Base-by-base conservation (phyloP, 2,113 vertebrate species). In the Pelusios castaneus region DNA sequence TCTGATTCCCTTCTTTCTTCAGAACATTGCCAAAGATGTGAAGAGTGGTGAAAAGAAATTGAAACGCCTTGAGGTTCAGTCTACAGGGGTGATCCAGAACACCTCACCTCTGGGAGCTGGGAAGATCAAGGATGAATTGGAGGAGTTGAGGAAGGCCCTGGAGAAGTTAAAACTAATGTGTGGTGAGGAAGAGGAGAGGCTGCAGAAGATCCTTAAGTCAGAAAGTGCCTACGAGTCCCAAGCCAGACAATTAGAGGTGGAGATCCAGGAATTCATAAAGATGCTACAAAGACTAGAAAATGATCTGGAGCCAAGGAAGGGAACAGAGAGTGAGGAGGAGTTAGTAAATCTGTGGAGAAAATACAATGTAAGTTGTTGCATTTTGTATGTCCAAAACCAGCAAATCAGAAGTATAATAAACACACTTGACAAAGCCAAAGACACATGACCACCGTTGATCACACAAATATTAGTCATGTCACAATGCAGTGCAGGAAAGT, bases 101-200 rank as follows among this genome's bases (percentile, higher is more conserved):
- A 99, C 99, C 2, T 99, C 99, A 58, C 99, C 99, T 0, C 91
- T 98, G 0, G 99, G 99, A 13, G 98, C 99, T 0, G 98, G 98
- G 86, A 94, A 94, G 85, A 97, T 99, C 84, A 96, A 97, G 3
- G 92, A 95, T 70, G 98, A 99, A 70, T 98, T 98, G 0, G 99
- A 99, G 94, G 98, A 98, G 84, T 97, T 99, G 92, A 94, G 98
- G 79, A 96, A 95, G 24, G 96, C 98, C 56, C 98, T 99, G 98
- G 98, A 98, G 89, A 98, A 98, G 86, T 96, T 99, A 85, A 97
- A 97, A 5, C 94, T 95, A 73, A 96, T 96, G 41, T 96, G 98
- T 25, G 92, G 84, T 47, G 98, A 98, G 95, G 98, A 98, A 10
- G 97, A 98, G 80, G 97, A 97, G 6, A 97, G 97, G 24, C 97